Evolutionary conservation across 2,888 invertebrate genomes (phyloP), one percentile per base, ranked within the genome.

Genomic region (Apantesis nais): DNA sequence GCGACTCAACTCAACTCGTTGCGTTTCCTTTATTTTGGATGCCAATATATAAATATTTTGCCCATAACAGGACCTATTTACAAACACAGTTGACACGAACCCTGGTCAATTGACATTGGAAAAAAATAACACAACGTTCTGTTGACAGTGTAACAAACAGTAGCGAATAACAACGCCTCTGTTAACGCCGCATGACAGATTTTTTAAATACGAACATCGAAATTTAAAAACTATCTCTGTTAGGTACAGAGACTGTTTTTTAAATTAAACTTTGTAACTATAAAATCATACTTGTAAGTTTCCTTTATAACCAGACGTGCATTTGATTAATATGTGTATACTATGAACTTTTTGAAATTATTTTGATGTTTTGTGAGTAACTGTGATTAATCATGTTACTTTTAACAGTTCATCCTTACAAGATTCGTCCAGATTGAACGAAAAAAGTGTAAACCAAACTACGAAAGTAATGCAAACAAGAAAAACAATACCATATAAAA

Each of bases 21-120:
- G 8, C 44, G 19, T 7, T 37, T 39, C 44, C 61, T 34, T 31
- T 37, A 60, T 22, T 22, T 5, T 14, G n/a, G 22, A 62, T 61
- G 71, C 34, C 25, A 64, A 44, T 72, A 41, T 67, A 64, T 61
- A 72, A 74, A 74, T 63, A 68, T 68, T 63, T 68, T 55, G 22
- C 31, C 63, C 41, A 63, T 64, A 63, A 63, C 41, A 62, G 65
- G 60, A 25, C 25, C 22, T 58, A 34, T 71, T 29, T 34, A 48
- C 63, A 71, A 72, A 74, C 60, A 70, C 72, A 34, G 78, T 74
- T 78, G 70, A 60, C 68, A 52, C 39, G 37, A 48, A 34, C 61
- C 39, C 60, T 29, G 48, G 60, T 29, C 37, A 9, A 58, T 67
- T 39, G 70, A 72, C 70, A 73, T 58, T 68, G 63, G 34, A n/a